phyloP scores from a whole-genome alignment of 2,113 vertebrate genomes.

The Cranoglanis bouderius region DNA sequence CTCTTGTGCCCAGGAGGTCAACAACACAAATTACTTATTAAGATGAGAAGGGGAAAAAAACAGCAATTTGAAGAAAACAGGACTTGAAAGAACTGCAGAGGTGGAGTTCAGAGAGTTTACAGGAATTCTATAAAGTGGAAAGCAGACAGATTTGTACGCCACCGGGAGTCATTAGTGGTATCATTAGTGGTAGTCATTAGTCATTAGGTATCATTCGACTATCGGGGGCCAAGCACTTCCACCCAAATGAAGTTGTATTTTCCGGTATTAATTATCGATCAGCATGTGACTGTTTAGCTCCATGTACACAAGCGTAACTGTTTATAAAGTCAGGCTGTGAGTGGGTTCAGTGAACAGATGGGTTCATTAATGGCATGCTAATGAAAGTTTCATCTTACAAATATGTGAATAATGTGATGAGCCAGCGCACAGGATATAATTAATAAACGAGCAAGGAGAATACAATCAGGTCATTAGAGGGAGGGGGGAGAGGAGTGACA shows the following conservation, averaged over 20 bases:
- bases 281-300: constrained; percentile 16
- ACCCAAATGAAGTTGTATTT: not conserved
- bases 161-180: not conserved
- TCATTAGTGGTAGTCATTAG: too few relatives aligned
- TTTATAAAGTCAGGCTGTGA: not conserved
- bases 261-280: constrained; percentile 36
- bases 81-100: not conserved
- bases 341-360: constrained; percentile 34
- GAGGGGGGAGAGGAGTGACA: not conserved
- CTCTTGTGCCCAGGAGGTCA: constrained; percentile 31
- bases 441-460: constrained; percentile 39
- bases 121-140: not conserved
- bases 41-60: not conserved
- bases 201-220: not conserved
- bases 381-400: constrained; percentile 46
- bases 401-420: constrained; percentile 38
- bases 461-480: constrained; percentile 15
- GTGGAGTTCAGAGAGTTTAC: not conserved
- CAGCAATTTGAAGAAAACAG: not conserved
- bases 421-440: constrained; percentile 19
- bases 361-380: constrained; percentile 29
- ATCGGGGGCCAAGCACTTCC: not conserved
- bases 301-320: not conserved
- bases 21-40: not conserved
- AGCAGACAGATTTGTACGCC: too few relatives aligned